Evolutionary conservation across 2,888 invertebrate species (phyloP).

Genomic region (Rugalucina vietnamica): DNA sequence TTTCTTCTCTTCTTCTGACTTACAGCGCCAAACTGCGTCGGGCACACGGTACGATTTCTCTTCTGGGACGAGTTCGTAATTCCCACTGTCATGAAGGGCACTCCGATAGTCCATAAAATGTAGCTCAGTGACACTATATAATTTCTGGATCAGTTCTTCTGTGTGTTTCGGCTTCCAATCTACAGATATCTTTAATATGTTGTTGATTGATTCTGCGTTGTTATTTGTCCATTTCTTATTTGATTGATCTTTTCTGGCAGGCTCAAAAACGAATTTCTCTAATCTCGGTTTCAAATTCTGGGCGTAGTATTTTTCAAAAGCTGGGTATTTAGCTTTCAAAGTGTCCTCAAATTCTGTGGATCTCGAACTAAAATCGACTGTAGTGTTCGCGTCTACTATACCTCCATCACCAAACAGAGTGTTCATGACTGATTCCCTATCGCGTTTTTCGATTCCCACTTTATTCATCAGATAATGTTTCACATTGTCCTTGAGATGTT

Average conservation of each 20-base stretch:
- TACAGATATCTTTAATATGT: constrained; percentile 35
- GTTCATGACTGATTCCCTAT: neutral
- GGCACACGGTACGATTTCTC: neutral
- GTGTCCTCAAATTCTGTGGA: neutral
- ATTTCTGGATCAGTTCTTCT: constrained; percentile 22
- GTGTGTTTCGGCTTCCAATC: constrained; percentile 39
- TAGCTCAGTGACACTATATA: constrained; percentile 30
- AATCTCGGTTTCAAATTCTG: neutral
- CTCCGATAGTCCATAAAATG: constrained; percentile 43
- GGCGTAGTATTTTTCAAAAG: neutral
- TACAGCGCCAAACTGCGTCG: constrained; percentile 17
- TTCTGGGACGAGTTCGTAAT: constrained; percentile 12
- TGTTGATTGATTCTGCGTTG: constrained; percentile 38
- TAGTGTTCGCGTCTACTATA: constrained; percentile 14
- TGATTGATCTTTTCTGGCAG: neutral
- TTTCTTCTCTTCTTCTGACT: neutral
- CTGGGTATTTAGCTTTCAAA: too few species aligned
- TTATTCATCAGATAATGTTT: constrained; percentile 10
- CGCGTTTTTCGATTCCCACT: constrained; percentile 1
- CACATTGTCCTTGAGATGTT: constrained; percentile 35
- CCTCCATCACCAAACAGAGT: constrained; percentile 19
- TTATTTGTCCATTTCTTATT: constrained; percentile 43
- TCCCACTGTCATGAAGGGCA: constrained; percentile 29
- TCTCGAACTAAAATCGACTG: constrained; percentile 13
- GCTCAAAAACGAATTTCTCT: constrained; percentile 5